Conservation (phyloP, 2,797 vertebrate species). For the Microcaecilia unicolor region DNA sequence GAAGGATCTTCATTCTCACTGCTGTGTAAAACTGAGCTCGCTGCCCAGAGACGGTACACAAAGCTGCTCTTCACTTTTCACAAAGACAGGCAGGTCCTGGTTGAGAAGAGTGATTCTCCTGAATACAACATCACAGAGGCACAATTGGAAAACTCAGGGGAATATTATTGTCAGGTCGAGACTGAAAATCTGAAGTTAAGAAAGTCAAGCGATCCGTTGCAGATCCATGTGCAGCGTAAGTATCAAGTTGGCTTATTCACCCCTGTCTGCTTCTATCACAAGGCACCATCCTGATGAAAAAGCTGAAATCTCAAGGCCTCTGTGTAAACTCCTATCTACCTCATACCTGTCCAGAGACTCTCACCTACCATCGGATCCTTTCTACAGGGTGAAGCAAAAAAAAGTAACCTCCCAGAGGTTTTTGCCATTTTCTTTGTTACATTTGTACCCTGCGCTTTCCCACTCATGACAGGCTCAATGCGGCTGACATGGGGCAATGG, state of each 20-base stretch:
- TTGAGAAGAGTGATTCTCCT: background rate
- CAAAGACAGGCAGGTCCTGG: constrained; percentile 16
- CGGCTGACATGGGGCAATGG: no score
- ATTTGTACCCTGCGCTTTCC: no score
- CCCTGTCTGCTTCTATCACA: no score
- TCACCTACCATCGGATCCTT: no score
- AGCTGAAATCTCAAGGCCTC: background rate
- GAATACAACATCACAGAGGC: constrained; percentile 10
- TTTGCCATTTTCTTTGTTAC: no score
- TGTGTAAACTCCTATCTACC: no score
- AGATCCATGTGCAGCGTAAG: constrained; percentile 19
- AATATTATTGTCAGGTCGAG: constrained; percentile 21
- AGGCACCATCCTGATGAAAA: no score
- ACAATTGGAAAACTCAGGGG: constrained; percentile 11
- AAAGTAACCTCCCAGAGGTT: no score
- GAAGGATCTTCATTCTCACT: constrained; percentile 6
- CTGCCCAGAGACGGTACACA: constrained; percentile 16
- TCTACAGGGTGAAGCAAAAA: no score
- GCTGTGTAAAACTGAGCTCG: constrained; percentile 24
- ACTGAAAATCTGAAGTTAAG: constrained; percentile 10
- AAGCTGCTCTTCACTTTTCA: constrained; percentile 35
- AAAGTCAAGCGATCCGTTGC: constrained; percentile 15
- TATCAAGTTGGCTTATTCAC: background rate
- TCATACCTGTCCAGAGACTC: no score
- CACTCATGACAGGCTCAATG: no score